Base-by-base conservation (phyloP, 2,113 vertebrate genomes). In the Pseudorhombus dupliciocellatus region DNA sequence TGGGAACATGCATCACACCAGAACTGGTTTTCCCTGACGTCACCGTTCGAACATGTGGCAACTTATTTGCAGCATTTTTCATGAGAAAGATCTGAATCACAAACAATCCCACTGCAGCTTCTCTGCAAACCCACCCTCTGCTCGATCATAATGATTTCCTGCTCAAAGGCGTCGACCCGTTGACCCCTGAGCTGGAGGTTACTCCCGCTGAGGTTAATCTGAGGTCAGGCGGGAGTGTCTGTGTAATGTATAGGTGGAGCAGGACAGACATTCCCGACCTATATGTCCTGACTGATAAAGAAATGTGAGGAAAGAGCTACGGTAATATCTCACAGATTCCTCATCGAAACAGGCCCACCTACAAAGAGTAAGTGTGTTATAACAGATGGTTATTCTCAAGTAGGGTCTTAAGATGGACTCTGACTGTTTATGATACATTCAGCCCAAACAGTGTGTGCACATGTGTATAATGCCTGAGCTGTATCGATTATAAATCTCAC, bases 311-410 rank as follows among this genome's bases (percentile, higher is more conserved):
- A 73, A 77, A 70, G 61, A 22, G 51, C 79, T 72, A n/a, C n/a
- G n/a, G n/a, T n/a, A 68, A 88, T 82, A 82, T 86, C 64, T 79
- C 67, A 83, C 61, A 77, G 85, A 89, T 90, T 88, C 73, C 85
- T 68, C 68, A 44, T 70, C 54, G 82, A 85, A 37, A 84, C 66
- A 81, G 81, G 83, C 81, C 88, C 85, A 90, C 84, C 86, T 80
- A 87, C 77, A 86, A 80, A 80, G 83, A 79, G 55, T 61, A 67
- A 72, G 63, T 74, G 61, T 74, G 77, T 55, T 71, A 79, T 81
- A 75, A 79, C 87, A 89, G 84, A 88, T 89, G 88, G 82, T 77
- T 71, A 69, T 77, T 80, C 71, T 85, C 79, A 86, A 70, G 50
- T 78, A 53, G 15, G 30, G 54, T n/a, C 52, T 85, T 52, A 58